phyloP scores from a whole-genome alignment of 2,113 vertebrate genomes.

The Panurus biarmicus region DNA sequence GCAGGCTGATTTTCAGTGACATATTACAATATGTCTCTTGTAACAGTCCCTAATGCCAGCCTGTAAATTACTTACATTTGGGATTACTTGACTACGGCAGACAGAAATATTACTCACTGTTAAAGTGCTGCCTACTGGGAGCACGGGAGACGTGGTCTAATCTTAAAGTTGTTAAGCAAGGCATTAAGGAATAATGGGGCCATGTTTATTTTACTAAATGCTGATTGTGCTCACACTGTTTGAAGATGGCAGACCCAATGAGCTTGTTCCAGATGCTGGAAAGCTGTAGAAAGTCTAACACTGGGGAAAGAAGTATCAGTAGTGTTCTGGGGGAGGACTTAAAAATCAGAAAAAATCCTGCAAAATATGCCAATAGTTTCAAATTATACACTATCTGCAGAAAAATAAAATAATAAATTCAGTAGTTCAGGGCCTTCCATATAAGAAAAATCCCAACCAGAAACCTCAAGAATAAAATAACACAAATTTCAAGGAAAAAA shows the following conservation, averaged over 20 bases:
- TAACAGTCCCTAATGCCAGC: constrained; percentile 65
- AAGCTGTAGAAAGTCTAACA: not conserved
- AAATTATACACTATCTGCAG: not conserved
- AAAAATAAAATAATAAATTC: not conserved
- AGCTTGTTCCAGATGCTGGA: constrained; percentile 1
- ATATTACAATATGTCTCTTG: constrained; percentile 74
- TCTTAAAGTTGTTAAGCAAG: constrained; percentile 71
- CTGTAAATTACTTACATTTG: constrained; percentile 76
- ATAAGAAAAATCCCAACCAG: not conserved
- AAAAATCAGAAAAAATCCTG: not conserved
- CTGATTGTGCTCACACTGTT: constrained; percentile 34
- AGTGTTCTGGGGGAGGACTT: not conserved
- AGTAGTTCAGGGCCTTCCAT: not conserved
- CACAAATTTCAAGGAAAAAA: not conserved
- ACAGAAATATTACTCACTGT: constrained; percentile 73
- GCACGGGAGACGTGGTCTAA: constrained; percentile 46
- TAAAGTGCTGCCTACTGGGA: constrained; percentile 70
- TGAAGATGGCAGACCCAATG: constrained; percentile 52
- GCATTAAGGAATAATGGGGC: constrained; percentile 71
- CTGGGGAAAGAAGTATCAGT: not conserved
- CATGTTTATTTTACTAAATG: constrained; percentile 72
- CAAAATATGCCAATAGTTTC: not conserved
- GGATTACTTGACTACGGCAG: constrained; percentile 72
- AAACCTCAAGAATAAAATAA: not conserved
- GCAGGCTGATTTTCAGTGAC: constrained; percentile 74